phyloP scores from a whole-genome alignment of 1,140 invertebrate species.

The Plutomurus gul region DNA sequence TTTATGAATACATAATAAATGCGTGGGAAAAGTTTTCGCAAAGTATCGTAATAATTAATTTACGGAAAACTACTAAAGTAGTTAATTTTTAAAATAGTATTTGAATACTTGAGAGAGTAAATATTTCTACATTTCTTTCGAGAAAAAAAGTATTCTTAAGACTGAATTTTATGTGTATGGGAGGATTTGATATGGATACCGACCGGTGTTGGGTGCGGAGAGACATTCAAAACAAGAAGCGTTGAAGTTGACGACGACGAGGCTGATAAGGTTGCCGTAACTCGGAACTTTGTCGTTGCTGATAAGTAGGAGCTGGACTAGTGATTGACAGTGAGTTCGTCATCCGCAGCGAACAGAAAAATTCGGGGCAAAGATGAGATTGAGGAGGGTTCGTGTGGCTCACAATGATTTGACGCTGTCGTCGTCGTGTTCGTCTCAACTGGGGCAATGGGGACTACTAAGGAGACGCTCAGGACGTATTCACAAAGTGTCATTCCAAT shows the following conservation, averaged over 20 bases:
- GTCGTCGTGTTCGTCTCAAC: not conserved
- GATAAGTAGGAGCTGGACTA: conserved; percentile 11
- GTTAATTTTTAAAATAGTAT: too few species aligned
- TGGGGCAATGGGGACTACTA: conserved; percentile 16
- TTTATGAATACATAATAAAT: too few species aligned
- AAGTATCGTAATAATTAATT: too few species aligned
- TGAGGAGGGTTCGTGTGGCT: not conserved
- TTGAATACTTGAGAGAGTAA: too few species aligned
- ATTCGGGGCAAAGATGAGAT: conserved; percentile 5
- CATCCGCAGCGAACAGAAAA: not conserved
- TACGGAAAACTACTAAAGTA: too few species aligned
- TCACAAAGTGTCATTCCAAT: not conserved
- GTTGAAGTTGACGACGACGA: not conserved
- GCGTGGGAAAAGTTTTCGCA: too few species aligned
- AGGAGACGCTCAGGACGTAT: not conserved
- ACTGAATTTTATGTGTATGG: not conserved
- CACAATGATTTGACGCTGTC: not conserved
- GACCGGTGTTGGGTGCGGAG: conserved; percentile 13
- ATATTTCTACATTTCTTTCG: too few species aligned
- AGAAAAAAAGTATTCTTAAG: not conserved
- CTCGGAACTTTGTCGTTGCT: not conserved
- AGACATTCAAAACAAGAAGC: conserved; percentile 13
- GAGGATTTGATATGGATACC: not conserved
- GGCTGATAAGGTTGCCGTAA: not conserved
- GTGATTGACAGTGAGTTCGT: conserved; percentile 16